phyloP scores from a whole-genome alignment of 2,113 vertebrate species.

The Poecilia latipinna region DNA sequence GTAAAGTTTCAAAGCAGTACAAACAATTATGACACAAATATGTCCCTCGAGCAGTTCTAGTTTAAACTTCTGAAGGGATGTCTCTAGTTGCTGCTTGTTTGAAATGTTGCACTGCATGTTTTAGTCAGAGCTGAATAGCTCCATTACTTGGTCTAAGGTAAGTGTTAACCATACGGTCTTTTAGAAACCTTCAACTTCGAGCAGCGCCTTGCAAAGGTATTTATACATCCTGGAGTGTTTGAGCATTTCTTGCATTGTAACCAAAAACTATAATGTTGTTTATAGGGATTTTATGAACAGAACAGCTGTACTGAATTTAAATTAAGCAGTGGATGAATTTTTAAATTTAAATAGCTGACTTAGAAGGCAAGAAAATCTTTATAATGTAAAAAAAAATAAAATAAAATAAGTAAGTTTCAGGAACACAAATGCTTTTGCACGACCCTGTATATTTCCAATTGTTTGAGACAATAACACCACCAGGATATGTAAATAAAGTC shows the following conservation, averaged over 20 bases:
- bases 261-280: background rate
- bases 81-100: conserved; percentile 49
- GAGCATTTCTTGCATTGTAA: background rate
- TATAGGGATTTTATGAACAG: background rate
- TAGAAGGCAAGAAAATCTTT: background rate
- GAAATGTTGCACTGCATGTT: conserved; percentile 53
- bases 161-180: background rate
- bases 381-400: too few relatives aligned
- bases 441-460: background rate
- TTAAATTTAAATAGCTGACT: background rate
- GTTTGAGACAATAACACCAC: background rate
- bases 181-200: background rate
- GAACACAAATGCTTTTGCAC: background rate
- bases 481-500: background rate
- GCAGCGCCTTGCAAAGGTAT: background rate
- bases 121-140: conserved; percentile 10
- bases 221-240: background rate
- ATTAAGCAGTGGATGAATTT: background rate
- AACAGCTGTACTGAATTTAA: background rate
- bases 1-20: conserved; percentile 6
- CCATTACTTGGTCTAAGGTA: too few relatives aligned
- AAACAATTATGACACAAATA: background rate
- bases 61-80: conserved; percentile 25
- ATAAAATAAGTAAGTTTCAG: background rate
- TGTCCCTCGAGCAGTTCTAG: conserved; percentile 26